These are phyloP conservation scores for Anagrus nilaparvatae DNA, from an alignment of 1,140 invertebrate genomes.

Conservation along the genomic window DNA sequence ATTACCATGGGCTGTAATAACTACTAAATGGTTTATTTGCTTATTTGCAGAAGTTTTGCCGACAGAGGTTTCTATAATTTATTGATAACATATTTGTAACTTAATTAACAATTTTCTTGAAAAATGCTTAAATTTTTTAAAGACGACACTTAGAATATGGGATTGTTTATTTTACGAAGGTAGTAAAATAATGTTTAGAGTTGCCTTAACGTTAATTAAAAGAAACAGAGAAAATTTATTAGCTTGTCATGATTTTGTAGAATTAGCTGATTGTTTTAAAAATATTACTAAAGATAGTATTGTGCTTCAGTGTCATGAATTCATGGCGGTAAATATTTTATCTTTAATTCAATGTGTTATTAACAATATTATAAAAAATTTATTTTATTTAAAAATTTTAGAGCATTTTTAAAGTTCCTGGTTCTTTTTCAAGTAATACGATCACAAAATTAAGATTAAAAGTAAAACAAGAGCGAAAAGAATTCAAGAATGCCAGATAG, in stretches of 20 bases:
- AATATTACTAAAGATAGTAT: constrained; percentile 60
- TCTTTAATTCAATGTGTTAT: constrained; percentile 1
- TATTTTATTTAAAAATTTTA: constrained; percentile 37
- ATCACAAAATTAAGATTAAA: constrained; percentile 53
- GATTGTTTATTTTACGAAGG: constrained; percentile 93
- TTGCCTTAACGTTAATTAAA: constrained; percentile 74
- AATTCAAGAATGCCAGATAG: constrained; percentile 33
- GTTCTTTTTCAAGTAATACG: constrained; percentile 54
- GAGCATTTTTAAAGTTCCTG: constrained; percentile 70
- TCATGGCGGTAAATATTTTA: constrained; percentile 64
- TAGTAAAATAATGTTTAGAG: constrained; percentile 75
- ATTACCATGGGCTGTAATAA: constrained; percentile 76
- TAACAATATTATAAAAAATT: constrained; percentile 1
- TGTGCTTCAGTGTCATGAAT: constrained; percentile 70
- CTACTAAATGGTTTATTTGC: constrained; percentile 92
- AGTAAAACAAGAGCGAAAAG: constrained; percentile 42
- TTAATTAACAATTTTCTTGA: neutral
- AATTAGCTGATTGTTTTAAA: constrained; percentile 67
- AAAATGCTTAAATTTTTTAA: constrained; percentile 14
- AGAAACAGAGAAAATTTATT: constrained; percentile 59
- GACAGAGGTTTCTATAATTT: constrained; percentile 53
- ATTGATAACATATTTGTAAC: constrained; percentile 6
- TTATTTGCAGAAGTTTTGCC: constrained; percentile 85
- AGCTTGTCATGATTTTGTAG: constrained; percentile 62
- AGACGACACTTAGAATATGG: constrained; percentile 86